Conservation (phyloP, 2,888 invertebrate genomes). For the Actias luna region DNA sequence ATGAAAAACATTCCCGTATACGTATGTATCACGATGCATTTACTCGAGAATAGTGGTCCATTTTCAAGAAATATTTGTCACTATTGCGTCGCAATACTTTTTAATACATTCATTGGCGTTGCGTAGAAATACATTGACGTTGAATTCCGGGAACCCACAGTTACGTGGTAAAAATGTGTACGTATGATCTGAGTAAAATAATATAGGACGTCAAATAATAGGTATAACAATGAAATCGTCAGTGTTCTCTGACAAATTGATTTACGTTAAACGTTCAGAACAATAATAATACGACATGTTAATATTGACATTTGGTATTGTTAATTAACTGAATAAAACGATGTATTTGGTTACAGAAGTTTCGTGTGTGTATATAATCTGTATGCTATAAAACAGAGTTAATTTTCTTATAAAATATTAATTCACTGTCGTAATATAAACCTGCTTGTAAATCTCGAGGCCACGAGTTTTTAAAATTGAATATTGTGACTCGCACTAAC, state of each 20-base stretch:
- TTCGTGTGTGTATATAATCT: not conserved
- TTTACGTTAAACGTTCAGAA: not conserved
- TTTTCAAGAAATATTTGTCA: conserved; percentile 6
- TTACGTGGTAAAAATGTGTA: conserved; percentile 4
- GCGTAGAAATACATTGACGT: conserved; percentile 6
- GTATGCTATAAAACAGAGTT: not conserved
- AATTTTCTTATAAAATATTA: not conserved
- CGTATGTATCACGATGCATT: not conserved
- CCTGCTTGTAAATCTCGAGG: not conserved
- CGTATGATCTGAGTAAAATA: not conserved
- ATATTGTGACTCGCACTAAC: too few species aligned
- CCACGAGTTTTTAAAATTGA: not conserved
- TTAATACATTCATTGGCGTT: not conserved
- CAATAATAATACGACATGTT: not conserved
- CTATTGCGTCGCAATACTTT: not conserved
- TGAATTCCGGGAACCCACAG: not conserved
- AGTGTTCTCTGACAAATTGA: not conserved
- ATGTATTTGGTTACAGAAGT: not conserved
- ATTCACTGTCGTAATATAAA: not conserved
- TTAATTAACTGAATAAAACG: not conserved
- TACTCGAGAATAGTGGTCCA: not conserved
- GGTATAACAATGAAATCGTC: conserved; percentile 1
- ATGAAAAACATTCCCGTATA: not conserved
- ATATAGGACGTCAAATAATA: not conserved
- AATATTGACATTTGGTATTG: not conserved